A percentile compares a stretch with the other conserved stretches of the same genome.
Evolutionary conservation across 2,888 invertebrate species (phyloP).

Genomic region (Cheilosia urbana): DNA sequence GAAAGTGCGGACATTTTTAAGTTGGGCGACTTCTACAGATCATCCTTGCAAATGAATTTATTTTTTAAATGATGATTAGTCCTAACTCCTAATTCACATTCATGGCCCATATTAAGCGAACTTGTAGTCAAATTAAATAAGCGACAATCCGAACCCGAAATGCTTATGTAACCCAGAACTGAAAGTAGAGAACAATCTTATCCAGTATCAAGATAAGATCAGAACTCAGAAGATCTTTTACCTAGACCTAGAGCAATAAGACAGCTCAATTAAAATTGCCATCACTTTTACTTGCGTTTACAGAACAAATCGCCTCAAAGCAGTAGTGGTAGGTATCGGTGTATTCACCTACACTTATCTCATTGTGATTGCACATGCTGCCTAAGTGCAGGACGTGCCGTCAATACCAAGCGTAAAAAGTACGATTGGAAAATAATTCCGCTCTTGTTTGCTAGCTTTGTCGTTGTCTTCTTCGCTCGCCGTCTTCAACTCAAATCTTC

Average conservation of each 20-base stretch:
- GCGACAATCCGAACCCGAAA: background rate
- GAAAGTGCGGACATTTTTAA: too few species aligned
- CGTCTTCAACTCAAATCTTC: constrained; percentile 7
- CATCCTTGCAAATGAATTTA: too few species aligned
- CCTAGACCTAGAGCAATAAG: background rate
- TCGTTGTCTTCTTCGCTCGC: constrained; percentile 13
- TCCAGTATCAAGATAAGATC: background rate
- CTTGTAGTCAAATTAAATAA: too few species aligned
- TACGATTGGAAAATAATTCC: constrained; percentile 40
- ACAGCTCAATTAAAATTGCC: background rate
- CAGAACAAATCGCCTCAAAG: constrained; percentile 6
- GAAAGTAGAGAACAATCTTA: background rate
- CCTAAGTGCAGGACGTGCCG: constrained; percentile 58
- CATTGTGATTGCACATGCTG: constrained; percentile 58
- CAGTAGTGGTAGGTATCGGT: constrained; percentile 20
- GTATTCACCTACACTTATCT: constrained; percentile 4
- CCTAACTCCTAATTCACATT: too few species aligned
- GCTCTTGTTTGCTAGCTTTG: constrained; percentile 36
- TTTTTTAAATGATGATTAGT: too few species aligned
- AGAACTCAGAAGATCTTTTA: background rate
- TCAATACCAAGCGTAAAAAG: constrained; percentile 49
- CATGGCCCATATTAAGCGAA: too few species aligned
- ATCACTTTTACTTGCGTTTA: constrained; percentile 12
- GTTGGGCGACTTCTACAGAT: too few species aligned
- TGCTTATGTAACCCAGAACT: background rate